Evolutionary conservation across 2,888 invertebrate genomes (phyloP), one percentile per base, ranked within the genome.

Genomic region (Dasysyrphus tricinctus): DNA sequence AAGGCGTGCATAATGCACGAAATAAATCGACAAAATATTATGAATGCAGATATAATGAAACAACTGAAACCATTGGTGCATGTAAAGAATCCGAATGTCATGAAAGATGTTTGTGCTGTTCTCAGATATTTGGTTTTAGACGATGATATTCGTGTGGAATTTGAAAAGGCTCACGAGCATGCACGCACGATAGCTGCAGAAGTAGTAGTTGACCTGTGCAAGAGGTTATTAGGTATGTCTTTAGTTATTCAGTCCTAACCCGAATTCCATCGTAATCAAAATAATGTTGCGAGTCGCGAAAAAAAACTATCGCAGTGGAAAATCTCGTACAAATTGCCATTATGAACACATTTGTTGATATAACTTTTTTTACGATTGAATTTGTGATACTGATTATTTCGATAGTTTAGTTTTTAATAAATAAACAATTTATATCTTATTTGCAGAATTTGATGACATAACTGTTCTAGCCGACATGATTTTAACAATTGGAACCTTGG

Each of bases 141-240:
- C 90, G 98, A 98, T 91, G 98, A 98, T 90, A 94, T 98, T 32
- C 94, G 98, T 59, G 96, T 97, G 0, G 97, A 97, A 89, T 97
- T 96, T 92, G 97, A 98, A 8, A 95, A 95, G 91, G 96, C 97
- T 12, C 97, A 97, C 90, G 97, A 97, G 88, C 97, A 97, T 92
- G 97, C 97, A 0, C 94, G 95, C 86, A 93, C 94, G 72, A 95
- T 97, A 88, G 97, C 97, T 0, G 93, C 93, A 44, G 94, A 95
- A 89, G 94, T 95, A 63, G 91, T 98, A 56, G 94, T 94, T 70
- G 94, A 95, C 0, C 92, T 97, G 14, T 94, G 96, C 2, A 93
- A 94, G 51, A 92, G 97, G 49, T 92, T 97, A 72, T 94, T 94
- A 93, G 95, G 97, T 97, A 91, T 91, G 1, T 7, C 24, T 51